Base-by-base conservation (phyloP, 2,888 invertebrate genomes). In the Hirtodrosophila histrioides region DNA sequence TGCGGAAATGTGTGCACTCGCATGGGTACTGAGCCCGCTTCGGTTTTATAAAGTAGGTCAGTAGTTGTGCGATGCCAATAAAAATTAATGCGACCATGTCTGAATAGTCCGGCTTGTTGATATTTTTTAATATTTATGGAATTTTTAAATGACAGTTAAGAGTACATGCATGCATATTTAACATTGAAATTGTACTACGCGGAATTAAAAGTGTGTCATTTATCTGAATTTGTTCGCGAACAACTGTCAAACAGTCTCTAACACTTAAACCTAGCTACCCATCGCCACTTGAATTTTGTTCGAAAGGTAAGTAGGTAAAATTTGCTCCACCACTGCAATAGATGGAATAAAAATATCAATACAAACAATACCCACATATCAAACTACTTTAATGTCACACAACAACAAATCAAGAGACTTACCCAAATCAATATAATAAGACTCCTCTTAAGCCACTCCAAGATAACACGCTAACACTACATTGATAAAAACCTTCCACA, bases 51-150 rank as follows among this genome's bases (percentile, higher is more conserved):
- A 83, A 86, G 72, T 83, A 81, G 83, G 83, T 83, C 83, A 83
- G 75, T 72, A 66, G 68, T 68, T 62, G 86, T 79, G 79, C 66
- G 72, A 65, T 84, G 84, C 79, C 84, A 81, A 86, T 83, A 83
- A 84, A 83, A 86, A 67, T 83, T 86, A 86, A 84, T 81, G 83
- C 75, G 64, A 66, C 60, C 65, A 56, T 70, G 53, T 70, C 55
- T 71, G 71, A 61, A 75, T 75, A 66, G 66, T 11, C 53, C 55
- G 61, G 80, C 83, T 73, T 83, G 86, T 83, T 82, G 82, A 86
- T 83, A 82, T 86, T 86, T 82, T 82, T 82, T 82, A 82, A 82
- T 82, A 82, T 82, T 82, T 86, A 82, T 82, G 80, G 82, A 82
- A 82, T 82, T 82, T 82, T 86, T 70, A 82, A 82, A 78, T 73